Evolutionary conservation across 2,113 vertebrate genomes (phyloP).

Genomic region (Sterna hirundo): DNA sequence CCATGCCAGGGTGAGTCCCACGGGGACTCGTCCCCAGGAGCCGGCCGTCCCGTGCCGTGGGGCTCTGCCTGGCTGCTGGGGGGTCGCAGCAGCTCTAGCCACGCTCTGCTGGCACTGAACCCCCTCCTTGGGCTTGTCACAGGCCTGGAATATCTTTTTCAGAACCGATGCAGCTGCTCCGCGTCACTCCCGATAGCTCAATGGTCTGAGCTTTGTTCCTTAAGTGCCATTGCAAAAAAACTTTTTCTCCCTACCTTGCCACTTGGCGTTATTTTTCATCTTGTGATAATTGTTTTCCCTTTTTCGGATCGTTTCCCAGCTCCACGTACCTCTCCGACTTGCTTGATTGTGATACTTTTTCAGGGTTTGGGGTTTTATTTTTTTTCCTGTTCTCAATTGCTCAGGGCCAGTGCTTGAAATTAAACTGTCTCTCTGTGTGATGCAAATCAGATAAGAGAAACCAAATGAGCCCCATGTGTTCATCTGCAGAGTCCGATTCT

Average conservation of each 20-base stretch:
- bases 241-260: not conserved
- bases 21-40: not conserved
- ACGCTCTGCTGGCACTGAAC: too few relatives aligned
- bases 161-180: not conserved
- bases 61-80: not conserved
- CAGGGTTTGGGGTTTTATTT: not conserved
- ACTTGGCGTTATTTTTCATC: not conserved
- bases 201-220: not conserved
- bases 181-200: not conserved
- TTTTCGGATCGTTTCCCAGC: not conserved
- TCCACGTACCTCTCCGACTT: not conserved
- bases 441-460: constrained; percentile 59
- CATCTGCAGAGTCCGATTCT: constrained; percentile 29
- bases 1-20: not conserved
- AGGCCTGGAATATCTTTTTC: not conserved
- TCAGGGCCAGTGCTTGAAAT: constrained; percentile 12
- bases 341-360: not conserved
- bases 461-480: constrained; percentile 42
- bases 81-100: not conserved
- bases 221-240: accelerated
- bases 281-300: not conserved
- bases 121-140: not conserved
- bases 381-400: not conserved
- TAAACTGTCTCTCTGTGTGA: constrained; percentile 21
- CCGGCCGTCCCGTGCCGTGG: accelerated